Conservation (phyloP, 1,140 invertebrate genomes). For the Thereuonema tuberculata region DNA sequence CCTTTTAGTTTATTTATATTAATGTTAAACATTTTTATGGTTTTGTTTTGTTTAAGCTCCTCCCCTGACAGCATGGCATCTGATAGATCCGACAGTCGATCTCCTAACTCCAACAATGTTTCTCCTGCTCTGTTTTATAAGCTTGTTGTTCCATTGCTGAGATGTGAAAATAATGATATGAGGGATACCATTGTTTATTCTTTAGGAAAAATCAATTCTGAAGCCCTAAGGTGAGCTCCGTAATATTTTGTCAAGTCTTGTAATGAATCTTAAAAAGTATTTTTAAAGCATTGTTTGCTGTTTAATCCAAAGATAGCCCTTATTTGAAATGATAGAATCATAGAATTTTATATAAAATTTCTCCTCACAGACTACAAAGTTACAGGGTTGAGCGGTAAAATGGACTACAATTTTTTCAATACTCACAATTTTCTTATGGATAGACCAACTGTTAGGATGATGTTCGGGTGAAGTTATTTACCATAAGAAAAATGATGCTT, state of each 20-base stretch:
- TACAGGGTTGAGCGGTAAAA: too few species aligned
- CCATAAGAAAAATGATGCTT: too few species aligned
- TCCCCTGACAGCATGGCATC: slow-evolving; percentile 71
- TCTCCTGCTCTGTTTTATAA: slow-evolving; percentile 79
- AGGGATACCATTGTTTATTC: slow-evolving; percentile 84
- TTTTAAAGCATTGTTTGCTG: neutral
- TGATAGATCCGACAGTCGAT: slow-evolving; percentile 48
- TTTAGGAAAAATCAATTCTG: slow-evolving; percentile 80
- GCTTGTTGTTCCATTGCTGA: slow-evolving; percentile 68
- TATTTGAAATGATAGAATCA: too few species aligned
- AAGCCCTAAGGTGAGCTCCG: slow-evolving; percentile 72
- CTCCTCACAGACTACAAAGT: too few species aligned
- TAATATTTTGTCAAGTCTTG: neutral
- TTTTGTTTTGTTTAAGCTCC: slow-evolving; percentile 34
- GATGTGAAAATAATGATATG: slow-evolving; percentile 84
- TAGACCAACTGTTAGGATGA: too few species aligned
- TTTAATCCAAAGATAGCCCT: too few species aligned
- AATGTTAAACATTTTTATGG: too few species aligned
- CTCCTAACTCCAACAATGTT: slow-evolving; percentile 32
- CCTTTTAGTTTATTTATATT: too few species aligned
- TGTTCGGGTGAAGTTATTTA: too few species aligned
- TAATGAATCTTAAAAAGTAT: neutral
- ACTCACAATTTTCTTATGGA: too few species aligned
- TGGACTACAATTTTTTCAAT: too few species aligned
- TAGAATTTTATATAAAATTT: too few species aligned